Conservation (phyloP, 2,888 invertebrate species). For the Eupithecia exiguata region DNA sequence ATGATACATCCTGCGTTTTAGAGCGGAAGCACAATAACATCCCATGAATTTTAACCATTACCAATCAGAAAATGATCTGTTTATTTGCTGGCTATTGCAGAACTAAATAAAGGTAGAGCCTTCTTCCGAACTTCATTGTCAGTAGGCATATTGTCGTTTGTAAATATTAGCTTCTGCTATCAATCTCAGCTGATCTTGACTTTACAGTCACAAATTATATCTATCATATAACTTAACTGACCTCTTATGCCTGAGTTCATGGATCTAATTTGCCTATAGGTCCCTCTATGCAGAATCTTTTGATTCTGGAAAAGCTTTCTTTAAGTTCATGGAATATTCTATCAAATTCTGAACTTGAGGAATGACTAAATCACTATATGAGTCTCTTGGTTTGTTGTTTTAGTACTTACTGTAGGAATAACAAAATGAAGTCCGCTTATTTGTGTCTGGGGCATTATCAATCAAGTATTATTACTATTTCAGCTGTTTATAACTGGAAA, state of each 20-base stretch:
- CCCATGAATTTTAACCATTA: conserved; percentile 72
- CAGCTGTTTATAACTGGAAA: conserved; percentile 96
- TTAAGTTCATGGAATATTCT: neutral
- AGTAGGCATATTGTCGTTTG: neutral
- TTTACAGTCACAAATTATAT: neutral
- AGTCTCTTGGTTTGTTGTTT: neutral
- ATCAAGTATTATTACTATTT: no score
- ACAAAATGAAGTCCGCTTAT: neutral
- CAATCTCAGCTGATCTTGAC: neutral
- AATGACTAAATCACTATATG: neutral
- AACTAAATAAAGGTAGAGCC: neutral
- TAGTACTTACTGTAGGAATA: neutral
- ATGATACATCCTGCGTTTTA: conserved; percentile 67
- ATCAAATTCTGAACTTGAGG: neutral
- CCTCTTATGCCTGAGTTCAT: neutral
- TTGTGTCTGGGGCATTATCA: no score
- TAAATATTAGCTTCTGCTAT: neutral
- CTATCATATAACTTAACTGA: neutral
- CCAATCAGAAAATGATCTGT: conserved; percentile 42
- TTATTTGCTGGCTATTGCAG: neutral
- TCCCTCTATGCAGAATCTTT: neutral
- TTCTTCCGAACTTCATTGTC: neutral
- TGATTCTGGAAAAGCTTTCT: neutral
- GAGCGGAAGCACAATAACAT: conserved; percentile 77
- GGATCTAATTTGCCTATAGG: neutral